phyloP scores from a whole-genome alignment of 1,140 invertebrate genomes.

The Pogonus chalceus region DNA sequence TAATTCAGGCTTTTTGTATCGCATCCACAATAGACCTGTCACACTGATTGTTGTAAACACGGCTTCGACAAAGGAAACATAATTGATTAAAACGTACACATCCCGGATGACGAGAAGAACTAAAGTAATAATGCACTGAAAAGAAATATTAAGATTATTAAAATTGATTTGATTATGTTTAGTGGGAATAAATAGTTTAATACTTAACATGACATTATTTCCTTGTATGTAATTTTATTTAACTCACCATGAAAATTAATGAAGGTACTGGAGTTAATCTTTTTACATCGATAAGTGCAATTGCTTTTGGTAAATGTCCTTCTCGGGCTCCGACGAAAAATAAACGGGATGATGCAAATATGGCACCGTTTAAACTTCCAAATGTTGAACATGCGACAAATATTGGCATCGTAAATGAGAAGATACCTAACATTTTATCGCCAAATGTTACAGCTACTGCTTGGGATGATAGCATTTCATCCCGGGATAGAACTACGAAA shows the following conservation, averaged over 20 bases:
- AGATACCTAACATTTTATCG: constrained; percentile 62
- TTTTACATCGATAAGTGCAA: constrained; percentile 78
- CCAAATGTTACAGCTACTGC: constrained; percentile 91
- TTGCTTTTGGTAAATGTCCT: constrained; percentile 77
- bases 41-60: constrained; percentile 88
- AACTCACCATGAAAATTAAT: constrained; percentile 77
- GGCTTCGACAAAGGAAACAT: constrained; percentile 87
- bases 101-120: constrained; percentile 72
- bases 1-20: constrained; percentile 65
- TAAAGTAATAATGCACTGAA: constrained; percentile 71
- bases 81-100: constrained; percentile 87
- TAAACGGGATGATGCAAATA: constrained; percentile 75
- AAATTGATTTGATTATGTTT: constrained; percentile 11
- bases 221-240: constrained; percentile 8
- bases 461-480: constrained; percentile 69
- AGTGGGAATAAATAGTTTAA: neutral
- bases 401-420: constrained; percentile 80
- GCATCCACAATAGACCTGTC: constrained; percentile 74
- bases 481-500: constrained; percentile 71
- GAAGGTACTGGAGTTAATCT: constrained; percentile 84
- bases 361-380: constrained; percentile 78
- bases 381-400: constrained; percentile 83
- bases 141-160: constrained; percentile 28
- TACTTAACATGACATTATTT: neutral
- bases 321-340: constrained; percentile 89